Evolutionary conservation across 2,888 invertebrate genomes (phyloP).

Genomic region (Eustalomyia histrio): DNA sequence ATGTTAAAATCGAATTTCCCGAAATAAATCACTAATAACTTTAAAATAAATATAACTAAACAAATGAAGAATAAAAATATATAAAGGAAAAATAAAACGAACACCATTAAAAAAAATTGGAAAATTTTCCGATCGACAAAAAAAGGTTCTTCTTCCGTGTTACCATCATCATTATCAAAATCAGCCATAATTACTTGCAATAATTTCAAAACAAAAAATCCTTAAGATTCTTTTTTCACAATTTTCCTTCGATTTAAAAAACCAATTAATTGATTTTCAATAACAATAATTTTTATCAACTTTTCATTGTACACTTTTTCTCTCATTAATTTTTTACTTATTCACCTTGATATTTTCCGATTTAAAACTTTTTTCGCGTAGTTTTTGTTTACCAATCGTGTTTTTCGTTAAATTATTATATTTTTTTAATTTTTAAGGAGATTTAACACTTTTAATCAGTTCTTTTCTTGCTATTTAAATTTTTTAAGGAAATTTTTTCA

Average conservation of each 20-base stretch:
- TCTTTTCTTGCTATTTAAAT: conserved; percentile 35
- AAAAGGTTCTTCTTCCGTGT: neutral
- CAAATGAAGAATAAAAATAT: no score
- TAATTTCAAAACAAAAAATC: neutral
- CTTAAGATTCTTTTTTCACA: neutral
- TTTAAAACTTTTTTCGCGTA: conserved; percentile 49
- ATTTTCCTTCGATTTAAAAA: conserved; percentile 19
- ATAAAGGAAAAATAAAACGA: no score
- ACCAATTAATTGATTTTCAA: conserved; percentile 59
- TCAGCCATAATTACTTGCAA: neutral
- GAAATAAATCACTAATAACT: no score
- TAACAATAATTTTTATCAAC: conserved; percentile 38
- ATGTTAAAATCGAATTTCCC: neutral
- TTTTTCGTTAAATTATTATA: conserved; percentile 15
- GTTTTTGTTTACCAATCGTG: neutral
- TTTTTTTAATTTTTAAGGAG: conserved; percentile 11
- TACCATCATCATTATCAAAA: conserved; percentile 8
- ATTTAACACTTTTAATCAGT: conserved; percentile 11
- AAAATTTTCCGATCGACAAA: conserved; percentile 15
- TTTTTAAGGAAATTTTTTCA: conserved; percentile 32
- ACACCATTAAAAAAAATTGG: conserved; percentile 13
- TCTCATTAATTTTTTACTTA: conserved; percentile 29
- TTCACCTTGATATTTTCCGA: conserved; percentile 60
- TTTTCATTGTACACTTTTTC: conserved; percentile 20
- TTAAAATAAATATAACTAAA: no score